A percentile compares a stretch with the other conserved stretches of the same genome.
Conservation (phyloP, 1,140 invertebrate genomes). For the Palaemon carinicauda region DNA sequence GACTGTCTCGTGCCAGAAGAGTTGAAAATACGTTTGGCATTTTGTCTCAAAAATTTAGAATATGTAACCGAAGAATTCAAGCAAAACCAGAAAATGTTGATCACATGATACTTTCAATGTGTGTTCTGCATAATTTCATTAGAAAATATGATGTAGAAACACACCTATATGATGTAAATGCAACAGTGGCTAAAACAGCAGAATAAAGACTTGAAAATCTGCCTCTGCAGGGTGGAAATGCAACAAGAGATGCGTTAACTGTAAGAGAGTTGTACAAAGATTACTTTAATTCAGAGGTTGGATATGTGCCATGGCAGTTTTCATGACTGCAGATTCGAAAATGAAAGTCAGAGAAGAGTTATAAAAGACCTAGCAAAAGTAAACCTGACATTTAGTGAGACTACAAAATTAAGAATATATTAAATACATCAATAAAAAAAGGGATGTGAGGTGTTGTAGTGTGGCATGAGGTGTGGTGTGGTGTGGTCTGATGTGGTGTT, state of each 20-base stretch:
- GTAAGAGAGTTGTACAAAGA: background rate
- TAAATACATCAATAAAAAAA: no score
- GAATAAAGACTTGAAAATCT: conserved; percentile 27
- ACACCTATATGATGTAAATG: conserved; percentile 9
- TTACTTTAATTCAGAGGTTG: conserved; percentile 25
- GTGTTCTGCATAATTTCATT: conserved; percentile 10
- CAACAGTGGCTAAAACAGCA: background rate
- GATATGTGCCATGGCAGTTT: conserved; percentile 24
- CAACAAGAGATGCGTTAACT: no score
- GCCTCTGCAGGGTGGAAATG: conserved; percentile 23
- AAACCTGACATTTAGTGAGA: no score
- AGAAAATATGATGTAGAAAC: conserved; percentile 13
- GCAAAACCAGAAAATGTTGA: conserved; percentile 12
- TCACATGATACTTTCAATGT: conserved; percentile 7
- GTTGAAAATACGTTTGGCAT: conserved; percentile 20
- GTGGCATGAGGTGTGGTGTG: no score
- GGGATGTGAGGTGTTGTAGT: no score
- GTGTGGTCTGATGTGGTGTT: no score
- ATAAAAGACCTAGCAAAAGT: background rate
- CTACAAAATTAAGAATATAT: no score
- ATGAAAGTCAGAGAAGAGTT: background rate
- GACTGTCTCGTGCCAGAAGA: conserved; percentile 14
- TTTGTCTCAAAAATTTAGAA: conserved; percentile 18
- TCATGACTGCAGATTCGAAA: conserved; percentile 12
- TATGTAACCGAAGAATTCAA: conserved; percentile 10